These are phyloP conservation scores for Cyanoramphus novaezelandiae DNA, from an alignment of 2,113 vertebrate species.

Conservation along the genomic window DNA sequence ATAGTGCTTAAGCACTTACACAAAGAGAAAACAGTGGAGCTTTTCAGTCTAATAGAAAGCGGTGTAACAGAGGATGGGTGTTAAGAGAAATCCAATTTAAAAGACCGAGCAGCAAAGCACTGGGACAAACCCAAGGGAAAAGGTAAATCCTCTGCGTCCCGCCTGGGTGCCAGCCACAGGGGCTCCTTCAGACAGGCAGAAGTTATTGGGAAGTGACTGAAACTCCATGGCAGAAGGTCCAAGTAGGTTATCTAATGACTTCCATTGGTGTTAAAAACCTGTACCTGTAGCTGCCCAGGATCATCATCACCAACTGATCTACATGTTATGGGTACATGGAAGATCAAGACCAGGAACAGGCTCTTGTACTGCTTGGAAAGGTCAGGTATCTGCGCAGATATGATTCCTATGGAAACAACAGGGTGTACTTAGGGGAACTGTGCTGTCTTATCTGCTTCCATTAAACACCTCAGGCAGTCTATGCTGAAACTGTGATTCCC, in stretches of 20 bases:
- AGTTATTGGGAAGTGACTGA: not conserved
- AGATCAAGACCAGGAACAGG: not conserved
- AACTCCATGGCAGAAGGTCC: not conserved
- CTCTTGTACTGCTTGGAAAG: not conserved
- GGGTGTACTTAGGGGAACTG: not conserved
- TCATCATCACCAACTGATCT: not conserved
- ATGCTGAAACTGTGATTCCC: not conserved
- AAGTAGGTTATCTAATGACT: not conserved
- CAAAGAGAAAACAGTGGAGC: not conserved
- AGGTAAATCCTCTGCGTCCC: not conserved
- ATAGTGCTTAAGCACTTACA: not conserved
- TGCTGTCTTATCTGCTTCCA: fast-evolving
- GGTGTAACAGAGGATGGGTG: not conserved
- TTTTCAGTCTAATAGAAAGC: not conserved
- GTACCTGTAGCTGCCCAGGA: not conserved
- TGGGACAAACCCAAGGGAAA: not conserved
- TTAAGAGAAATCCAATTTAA: not conserved
- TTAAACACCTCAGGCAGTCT: not conserved
- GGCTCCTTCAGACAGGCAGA: not conserved
- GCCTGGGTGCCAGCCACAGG: not conserved
- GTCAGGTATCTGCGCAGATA: not conserved
- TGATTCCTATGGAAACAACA: not conserved
- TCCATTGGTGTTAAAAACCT: not conserved
- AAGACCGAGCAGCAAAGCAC: not conserved
- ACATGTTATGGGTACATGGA: fast-evolving